Base-by-base conservation (phyloP, 2,888 invertebrate species). In the Callosobruchus maculatus region DNA sequence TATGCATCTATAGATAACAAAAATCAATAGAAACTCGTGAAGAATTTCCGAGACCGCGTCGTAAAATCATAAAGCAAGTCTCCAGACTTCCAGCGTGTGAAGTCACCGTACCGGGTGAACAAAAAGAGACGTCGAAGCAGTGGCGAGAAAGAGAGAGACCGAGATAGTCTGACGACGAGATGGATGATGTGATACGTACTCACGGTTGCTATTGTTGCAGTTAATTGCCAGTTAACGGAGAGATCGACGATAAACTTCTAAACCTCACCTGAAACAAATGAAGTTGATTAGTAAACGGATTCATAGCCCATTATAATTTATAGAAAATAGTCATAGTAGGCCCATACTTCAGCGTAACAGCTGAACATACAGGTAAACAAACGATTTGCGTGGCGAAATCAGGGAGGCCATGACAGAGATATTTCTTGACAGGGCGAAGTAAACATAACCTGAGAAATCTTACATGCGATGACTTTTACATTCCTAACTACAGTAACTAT, bases 191-290 rank as follows among this genome's bases (percentile, higher is more conserved):
- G 83, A 84, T 85, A 85, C 84, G 83, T 86, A 86, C 86, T 86
- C 86, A 85, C 86, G 81, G 82, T 81, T 82, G 81, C 83, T 81
- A 84, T 85, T 84, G 84, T 83, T 83, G 82, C 80, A 82, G 84
- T 85, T 86, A 86, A 86, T 86, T 86, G 85, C 83, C 83, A 83
- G 80, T 81, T 83, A 83, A 82, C 82, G 80, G 81, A 82, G 82
- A 82, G 81, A 79, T 78, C 80, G 79, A 78, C 76, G 79, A 81
- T 83, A 82, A 82, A 82, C 81, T 81, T 77, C 80, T 79, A 77
- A 82, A 81, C 78, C 78, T 85, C 83, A 85, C 85, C 84, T 85
- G 84, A 77, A 85, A 82, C 78, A 81, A 81, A 83, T 79, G 78
- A 78, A 78, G 76, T 75, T 75, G 76, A 76, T 81, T 78, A 78